Evolutionary conservation across 1,140 invertebrate species (phyloP).

Genomic region (Aphaenogaster rudis): DNA sequence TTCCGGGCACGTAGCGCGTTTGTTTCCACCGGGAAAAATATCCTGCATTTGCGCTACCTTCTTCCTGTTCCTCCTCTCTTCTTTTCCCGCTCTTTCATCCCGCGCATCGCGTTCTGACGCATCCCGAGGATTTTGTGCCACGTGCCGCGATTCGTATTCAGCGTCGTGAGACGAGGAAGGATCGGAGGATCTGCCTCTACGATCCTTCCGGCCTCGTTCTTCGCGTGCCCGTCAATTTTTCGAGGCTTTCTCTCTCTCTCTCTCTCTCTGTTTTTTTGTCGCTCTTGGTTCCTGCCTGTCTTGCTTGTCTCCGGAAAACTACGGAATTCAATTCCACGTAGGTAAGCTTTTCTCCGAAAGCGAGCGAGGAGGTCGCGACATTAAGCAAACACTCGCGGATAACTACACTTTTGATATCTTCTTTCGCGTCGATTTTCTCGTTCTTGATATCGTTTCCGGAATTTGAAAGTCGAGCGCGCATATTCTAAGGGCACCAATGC

Average conservation of each 20-base stretch:
- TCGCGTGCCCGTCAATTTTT: conserved; percentile 12
- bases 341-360: conserved; percentile 25
- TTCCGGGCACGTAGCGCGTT: conserved; percentile 82
- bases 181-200: conserved; percentile 34
- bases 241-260: conserved; percentile 7
- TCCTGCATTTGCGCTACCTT: conserved; percentile 47
- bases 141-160: conserved; percentile 73
- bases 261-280: neutral
- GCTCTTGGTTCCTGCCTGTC: neutral
- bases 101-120: conserved; percentile 18
- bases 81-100: neutral
- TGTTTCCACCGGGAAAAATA: conserved; percentile 78
- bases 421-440: conserved; percentile 41
- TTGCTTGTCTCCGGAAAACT: conserved; percentile 20
- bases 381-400: conserved; percentile 51
- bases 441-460: conserved; percentile 35
- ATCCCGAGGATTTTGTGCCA: conserved; percentile 61
- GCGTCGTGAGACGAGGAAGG: conserved; percentile 46
- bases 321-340: conserved; percentile 47
- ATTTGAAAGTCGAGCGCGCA: conserved; percentile 26
- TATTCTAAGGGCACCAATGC: neutral
- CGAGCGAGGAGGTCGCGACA: conserved; percentile 27
- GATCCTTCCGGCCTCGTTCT: conserved; percentile 16
- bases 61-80: neutral
- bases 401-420: conserved; percentile 49